Conservation (phyloP, 2,888 invertebrate species). For the Drosophila infuscata region DNA sequence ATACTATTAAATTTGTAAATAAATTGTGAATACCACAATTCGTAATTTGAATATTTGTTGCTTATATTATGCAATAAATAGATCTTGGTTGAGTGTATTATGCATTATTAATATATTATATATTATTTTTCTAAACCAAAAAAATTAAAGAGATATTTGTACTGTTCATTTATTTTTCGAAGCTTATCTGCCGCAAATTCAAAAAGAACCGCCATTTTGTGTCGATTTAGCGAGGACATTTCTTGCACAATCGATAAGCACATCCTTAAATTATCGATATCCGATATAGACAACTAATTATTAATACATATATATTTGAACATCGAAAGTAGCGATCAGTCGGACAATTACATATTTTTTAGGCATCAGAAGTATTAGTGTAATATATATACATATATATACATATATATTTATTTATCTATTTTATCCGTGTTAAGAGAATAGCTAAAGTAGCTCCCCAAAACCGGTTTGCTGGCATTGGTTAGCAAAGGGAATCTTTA, state of each 20-base stretch:
- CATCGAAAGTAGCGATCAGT: background rate
- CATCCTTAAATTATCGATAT: background rate
- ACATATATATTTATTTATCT: too few species aligned
- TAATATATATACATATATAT: too few species aligned
- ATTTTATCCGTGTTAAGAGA: too few species aligned
- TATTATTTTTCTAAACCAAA: background rate
- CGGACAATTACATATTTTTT: too few species aligned
- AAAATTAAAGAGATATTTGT: background rate
- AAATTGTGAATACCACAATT: background rate
- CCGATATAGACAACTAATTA: background rate
- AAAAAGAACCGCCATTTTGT: slow-evolving; percentile 11
- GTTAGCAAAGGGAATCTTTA: background rate
- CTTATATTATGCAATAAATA: background rate
- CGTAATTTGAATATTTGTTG: background rate
- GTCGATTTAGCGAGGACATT: background rate
- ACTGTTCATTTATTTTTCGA: background rate
- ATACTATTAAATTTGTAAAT: background rate
- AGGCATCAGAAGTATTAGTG: too few species aligned
- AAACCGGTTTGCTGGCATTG: background rate
- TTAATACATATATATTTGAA: background rate
- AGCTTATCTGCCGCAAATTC: background rate
- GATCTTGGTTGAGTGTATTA: background rate
- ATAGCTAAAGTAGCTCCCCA: background rate
- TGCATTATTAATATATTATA: background rate
- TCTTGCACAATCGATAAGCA: slow-evolving; percentile 8